Evolutionary conservation across 2,113 vertebrate genomes (phyloP), one percentile per base, ranked within the genome.

Genomic region (Phyllostomus discolor): DNA sequence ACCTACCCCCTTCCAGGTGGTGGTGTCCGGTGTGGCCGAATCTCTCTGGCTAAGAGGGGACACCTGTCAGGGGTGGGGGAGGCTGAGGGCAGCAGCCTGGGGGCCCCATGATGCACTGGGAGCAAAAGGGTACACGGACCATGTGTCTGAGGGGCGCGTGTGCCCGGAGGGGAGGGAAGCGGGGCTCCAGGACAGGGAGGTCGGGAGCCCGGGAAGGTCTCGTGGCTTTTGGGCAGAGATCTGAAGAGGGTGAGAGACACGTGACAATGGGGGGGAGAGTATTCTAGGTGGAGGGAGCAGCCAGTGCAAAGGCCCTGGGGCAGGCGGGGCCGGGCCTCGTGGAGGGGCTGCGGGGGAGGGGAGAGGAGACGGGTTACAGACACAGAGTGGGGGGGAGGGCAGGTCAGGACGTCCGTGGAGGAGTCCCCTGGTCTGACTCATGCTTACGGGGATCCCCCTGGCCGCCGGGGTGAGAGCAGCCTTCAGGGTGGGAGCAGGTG

Each of bases 71-170:
- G 11, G 17, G 41, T 0, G 1, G 28, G 35, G 19, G 31, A 72
- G 62, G n/a, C 59, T 2, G 17, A 94, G 19, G 76, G 38, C 3
- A 22, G 43, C 54, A 15, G 5, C 26, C 10, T n/a, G 1, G 3
- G 12, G 80, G 26, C 14, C 64, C 14, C 8, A 6, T 0, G 1
- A 19, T 48, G 33, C 4, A 0, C 33, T 0, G 43, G 0, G 8
- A 50, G 73, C 43, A 72, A 66, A 84, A 69, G 46, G 54, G 1
- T 7, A 1, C 9, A 22, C 17, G 16, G 33, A 15, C 33, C 9
- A 10, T 12, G 0, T 62, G 41, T 75, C 33, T 1, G 3, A 38
- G 79, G 38, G 48, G 54, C 41, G 1, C 1, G 0, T 3, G 2
- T 48, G 48, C 22, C 28, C 4, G 1, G 75, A 26, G 52, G 83